A percentile compares a stretch with the other conserved stretches of the same genome.
Evolutionary conservation across 1,140 invertebrate genomes (phyloP).

Genomic region (Lasioglossum baleicum): DNA sequence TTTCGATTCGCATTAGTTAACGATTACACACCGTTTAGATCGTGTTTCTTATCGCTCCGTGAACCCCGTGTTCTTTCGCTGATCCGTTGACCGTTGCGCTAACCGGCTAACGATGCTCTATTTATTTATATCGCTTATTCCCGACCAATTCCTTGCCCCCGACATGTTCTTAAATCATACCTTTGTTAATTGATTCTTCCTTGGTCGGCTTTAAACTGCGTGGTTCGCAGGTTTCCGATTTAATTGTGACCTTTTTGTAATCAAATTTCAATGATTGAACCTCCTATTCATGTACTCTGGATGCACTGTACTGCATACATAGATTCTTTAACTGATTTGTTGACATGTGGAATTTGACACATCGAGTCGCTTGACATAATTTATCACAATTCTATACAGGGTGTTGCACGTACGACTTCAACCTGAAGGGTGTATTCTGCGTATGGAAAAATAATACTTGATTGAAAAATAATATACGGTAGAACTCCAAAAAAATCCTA

Average conservation of each 20-base stretch:
- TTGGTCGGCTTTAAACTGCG: not conserved
- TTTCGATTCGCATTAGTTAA: constrained; percentile 51
- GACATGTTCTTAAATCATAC: not conserved
- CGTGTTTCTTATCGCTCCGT: constrained; percentile 43
- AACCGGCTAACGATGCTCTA: not conserved
- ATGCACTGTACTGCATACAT: no score
- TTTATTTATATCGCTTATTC: not conserved
- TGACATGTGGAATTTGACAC: no score
- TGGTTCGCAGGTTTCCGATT: not conserved
- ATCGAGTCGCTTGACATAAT: no score
- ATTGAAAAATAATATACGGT: no score
- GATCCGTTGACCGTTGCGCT: not conserved
- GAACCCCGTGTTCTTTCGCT: constrained; percentile 11
- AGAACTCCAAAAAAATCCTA: no score
- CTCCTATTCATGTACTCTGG: no score
- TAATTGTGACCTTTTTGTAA: not conserved
- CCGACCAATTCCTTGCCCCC: not conserved
- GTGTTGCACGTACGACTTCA: no score
- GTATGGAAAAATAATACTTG: no score
- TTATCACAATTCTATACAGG: no score
- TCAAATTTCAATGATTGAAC: no score
- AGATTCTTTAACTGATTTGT: no score
- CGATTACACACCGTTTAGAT: constrained; percentile 51
- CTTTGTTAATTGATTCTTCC: not conserved
- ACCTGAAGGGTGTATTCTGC: no score